Base-by-base conservation (phyloP, 1,140 invertebrate genomes). In the Rhyzopertha dominica region DNA sequence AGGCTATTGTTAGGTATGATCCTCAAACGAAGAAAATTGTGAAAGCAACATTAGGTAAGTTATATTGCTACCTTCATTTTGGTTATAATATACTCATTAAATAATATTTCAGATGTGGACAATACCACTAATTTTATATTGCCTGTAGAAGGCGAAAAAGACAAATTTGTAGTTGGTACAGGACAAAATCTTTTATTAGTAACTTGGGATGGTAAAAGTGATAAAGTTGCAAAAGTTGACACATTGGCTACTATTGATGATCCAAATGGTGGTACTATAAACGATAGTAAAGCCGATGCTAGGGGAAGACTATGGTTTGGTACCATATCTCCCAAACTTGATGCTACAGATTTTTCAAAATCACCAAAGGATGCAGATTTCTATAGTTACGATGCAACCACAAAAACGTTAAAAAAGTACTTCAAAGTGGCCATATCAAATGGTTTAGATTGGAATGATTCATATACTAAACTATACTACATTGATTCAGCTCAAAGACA, bases 251-350 rank as follows among this genome's bases (percentile, higher is more conserved):
- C 54, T 44, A 43, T 60, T 14, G 18, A 73, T 89, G 24, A 43
- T 17, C 7, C 26, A 40, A 2, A 10, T 17, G 23, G 38, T 28
- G 13, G 8, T 12, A 28, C 13, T 10, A 40, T 87, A 47, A 92
- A 93, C 57, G 88, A 92, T 64, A 89, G 79, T 10, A 94, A 92
- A 68, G 82, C 80, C 48, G 89, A 94, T 66, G 73, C 79, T 0
- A 63, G 57, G 4, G 89, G 89, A 17, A 70, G 87, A 29, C 67
- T 92, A 3, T 89, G 82, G 76, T 38, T 34, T 16, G 45, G 45
- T 40, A n/a, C n/a, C n/a, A n/a, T n/a, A n/a, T n/a, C n/a, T n/a
- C n/a, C n/a, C n/a, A n/a, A n/a, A n/a, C n/a, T n/a, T n/a, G n/a
- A n/a, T n/a, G n/a, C n/a, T n/a, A n/a, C n/a, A n/a, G n/a, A n/a